Percentiles rank a stretch among this genome's conserved stretches.
These are phyloP conservation scores for Acrocephalus arundinaceus DNA, from an alignment of 2,113 vertebrate species.

Conservation along the genomic window DNA sequence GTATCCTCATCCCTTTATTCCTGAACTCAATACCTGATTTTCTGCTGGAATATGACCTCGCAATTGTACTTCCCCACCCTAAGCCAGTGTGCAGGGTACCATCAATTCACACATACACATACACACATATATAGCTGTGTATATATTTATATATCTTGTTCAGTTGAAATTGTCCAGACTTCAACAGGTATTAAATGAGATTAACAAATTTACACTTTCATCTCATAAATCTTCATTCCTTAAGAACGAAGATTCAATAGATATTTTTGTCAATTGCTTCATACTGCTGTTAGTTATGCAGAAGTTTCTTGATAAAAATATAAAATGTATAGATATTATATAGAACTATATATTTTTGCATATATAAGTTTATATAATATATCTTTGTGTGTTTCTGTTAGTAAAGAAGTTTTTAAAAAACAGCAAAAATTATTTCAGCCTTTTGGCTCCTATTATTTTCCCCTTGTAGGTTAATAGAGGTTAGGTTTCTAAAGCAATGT, in stretches of 20 bases:
- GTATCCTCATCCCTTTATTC: background rate
- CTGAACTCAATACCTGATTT: background rate
- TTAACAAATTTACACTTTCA: background rate
- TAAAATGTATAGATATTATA: background rate
- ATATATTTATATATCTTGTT: background rate
- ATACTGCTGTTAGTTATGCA: background rate
- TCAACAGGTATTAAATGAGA: background rate
- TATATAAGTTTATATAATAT: background rate
- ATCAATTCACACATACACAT: background rate
- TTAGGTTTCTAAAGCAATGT: background rate
- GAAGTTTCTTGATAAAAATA: background rate
- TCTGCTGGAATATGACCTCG: background rate
- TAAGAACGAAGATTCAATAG: background rate
- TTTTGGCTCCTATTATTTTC: background rate
- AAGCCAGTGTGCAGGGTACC: background rate
- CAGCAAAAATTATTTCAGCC: background rate
- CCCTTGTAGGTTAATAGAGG: background rate
- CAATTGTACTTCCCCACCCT: background rate
- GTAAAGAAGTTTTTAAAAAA: background rate
- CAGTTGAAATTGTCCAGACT: background rate
- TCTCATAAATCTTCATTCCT: background rate
- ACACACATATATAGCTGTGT: background rate
- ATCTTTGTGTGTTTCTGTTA: background rate
- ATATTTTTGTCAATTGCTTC: background rate
- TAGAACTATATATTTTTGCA: background rate